Conservation (phyloP, 1,140 invertebrate species). For the Drosophila teissieri region DNA sequence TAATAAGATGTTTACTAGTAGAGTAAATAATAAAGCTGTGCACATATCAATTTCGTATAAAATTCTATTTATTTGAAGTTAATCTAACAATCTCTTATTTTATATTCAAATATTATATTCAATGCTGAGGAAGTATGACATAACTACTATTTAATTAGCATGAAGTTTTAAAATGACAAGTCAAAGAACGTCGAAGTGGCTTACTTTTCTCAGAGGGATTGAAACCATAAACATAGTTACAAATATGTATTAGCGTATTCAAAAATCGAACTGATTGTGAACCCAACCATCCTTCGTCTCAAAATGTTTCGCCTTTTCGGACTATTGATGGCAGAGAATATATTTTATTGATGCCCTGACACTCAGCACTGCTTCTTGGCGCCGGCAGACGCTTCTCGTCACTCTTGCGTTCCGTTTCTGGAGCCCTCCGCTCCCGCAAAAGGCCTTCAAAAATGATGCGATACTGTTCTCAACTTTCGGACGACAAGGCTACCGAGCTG, state of each 20-base stretch:
- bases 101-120: too few relatives aligned
- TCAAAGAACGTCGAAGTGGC: too few relatives aligned
- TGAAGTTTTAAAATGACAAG: too few relatives aligned
- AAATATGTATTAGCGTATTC: not conserved
- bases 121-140: too few relatives aligned
- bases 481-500: constrained; percentile 25
- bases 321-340: constrained; percentile 22
- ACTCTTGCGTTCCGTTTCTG: too few relatives aligned
- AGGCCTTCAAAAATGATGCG: constrained; percentile 55
- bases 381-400: constrained; percentile 18
- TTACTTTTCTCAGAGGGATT: not conserved
- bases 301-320: not conserved
- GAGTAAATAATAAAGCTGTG: too few relatives aligned
- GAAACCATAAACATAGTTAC: not conserved
- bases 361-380: constrained; percentile 43
- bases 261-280: too few relatives aligned
- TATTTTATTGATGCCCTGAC: constrained; percentile 35
- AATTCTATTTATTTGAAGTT: too few relatives aligned
- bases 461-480: constrained; percentile 63
- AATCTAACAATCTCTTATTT: too few relatives aligned
- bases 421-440: constrained; percentile 14
- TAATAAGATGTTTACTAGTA: too few relatives aligned
- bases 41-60: too few relatives aligned
- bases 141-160: too few relatives aligned
- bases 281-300: not conserved